Base-by-base conservation (phyloP, 2,888 invertebrate species). In the Strigamia maritima region DNA sequence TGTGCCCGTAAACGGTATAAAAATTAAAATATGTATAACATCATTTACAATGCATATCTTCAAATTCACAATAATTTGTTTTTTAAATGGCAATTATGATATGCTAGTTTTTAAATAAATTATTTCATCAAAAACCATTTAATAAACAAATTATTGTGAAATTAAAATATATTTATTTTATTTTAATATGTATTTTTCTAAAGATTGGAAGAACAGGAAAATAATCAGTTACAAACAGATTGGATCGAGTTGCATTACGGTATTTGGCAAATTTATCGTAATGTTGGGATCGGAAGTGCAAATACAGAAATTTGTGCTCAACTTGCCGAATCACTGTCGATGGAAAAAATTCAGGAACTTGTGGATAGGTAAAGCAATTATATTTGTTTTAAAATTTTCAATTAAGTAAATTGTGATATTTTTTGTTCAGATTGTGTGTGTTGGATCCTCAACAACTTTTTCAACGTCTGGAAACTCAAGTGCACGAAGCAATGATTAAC, bases 381-480 rank as follows among this genome's bases (percentile, higher is more conserved):
- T n/a, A 65, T 22, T 65, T n/a, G 28, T 76, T 76, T 79, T 35
- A 31, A n/a, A 76, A 22, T 35, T 8, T 54, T 81, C 82, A 38
- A 44, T 44, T 6, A n/a, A 44, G 12, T 44, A 8, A n/a, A 2
- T 26, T 35, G n/a, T 74, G 1, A 24, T 74, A 16, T 35, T n/a
- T n/a, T 24, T 49, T 19, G n/a, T 24, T 22, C 82, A 87, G 87
- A 80, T 82, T 87, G 60, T 85, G 85, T 81, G 82, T 82, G 40
- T 83, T 85, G 74, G 90, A 92, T 86, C 89, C 91, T 44, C 90
- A 91, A 84, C 90, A 90, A 84, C 86, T 91, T 81, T 90, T 90
- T 83, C 87, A 90, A 84, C 88, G 90, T 83, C 85, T 91, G 81
- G 90, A 91, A 83, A 89, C 89, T 79, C 89, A 90, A 83, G 88